Percentiles rank a stretch among this genome's conserved stretches.
These are phyloP conservation scores for Lycodopsis pacificus DNA, from an alignment of 2,797 vertebrate genomes.

Conservation along the genomic window DNA sequence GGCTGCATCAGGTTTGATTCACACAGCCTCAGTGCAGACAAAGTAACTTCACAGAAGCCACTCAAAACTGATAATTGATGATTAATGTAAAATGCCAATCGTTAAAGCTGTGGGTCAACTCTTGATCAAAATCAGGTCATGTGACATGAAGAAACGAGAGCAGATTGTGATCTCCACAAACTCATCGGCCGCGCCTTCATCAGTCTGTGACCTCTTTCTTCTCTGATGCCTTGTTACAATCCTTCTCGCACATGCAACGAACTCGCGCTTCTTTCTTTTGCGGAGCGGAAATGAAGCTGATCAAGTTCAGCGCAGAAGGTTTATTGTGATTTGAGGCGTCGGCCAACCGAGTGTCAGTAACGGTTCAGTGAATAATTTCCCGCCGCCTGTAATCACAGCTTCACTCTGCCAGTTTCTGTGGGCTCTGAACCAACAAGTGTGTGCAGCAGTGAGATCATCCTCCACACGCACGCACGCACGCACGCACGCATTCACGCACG, in stretches of 20 bases:
- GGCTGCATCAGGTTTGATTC: not conserved
- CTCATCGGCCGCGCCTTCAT: not conserved
- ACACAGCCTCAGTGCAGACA: not conserved
- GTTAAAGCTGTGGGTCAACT: not conserved
- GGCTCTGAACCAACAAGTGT: constrained; percentile 35
- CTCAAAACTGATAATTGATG: not conserved
- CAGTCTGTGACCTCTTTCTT: not conserved
- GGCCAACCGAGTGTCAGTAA: constrained; percentile 19
- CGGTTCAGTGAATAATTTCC: constrained; percentile 26
- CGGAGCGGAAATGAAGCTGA: not conserved
- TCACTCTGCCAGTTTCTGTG: constrained; percentile 53
- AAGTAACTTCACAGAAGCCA: not conserved
- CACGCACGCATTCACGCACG: not conserved
- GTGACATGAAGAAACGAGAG: not conserved
- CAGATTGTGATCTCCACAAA: not conserved
- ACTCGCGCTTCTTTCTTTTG: not conserved
- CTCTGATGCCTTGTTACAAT: not conserved
- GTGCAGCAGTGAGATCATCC: constrained; percentile 8
- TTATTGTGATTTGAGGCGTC: constrained; percentile 10
- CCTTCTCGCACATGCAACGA: not conserved
- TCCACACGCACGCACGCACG: not conserved
- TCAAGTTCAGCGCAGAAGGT: not conserved
- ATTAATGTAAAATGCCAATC: not conserved
- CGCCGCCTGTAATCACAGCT: constrained; percentile 34
- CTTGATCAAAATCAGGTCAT: not conserved